These are phyloP conservation scores for Ypsolopha scabrella DNA, from an alignment of 2,888 invertebrate genomes.

Conservation along the genomic window DNA sequence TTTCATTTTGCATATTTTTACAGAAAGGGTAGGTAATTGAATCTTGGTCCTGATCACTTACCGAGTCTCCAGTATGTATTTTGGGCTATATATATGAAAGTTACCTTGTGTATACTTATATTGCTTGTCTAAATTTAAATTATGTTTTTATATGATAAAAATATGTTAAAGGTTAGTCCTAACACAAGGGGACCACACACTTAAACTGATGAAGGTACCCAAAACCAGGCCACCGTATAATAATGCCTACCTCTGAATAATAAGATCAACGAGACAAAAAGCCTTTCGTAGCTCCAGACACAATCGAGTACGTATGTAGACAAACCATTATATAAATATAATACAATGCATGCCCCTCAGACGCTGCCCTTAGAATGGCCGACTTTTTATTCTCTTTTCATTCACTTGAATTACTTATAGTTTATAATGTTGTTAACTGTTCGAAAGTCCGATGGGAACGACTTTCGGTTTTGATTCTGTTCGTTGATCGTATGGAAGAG, in stretches of 20 bases:
- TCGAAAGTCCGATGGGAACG: constrained; percentile 10
- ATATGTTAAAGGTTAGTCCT: too few species aligned
- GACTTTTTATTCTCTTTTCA: constrained; percentile 25
- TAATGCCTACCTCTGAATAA: constrained; percentile 46
- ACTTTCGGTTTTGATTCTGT: background rate
- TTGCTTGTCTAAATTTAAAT: too few species aligned
- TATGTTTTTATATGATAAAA: too few species aligned
- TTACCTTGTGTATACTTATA: too few species aligned
- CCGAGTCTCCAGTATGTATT: too few species aligned
- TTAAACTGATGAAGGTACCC: background rate
- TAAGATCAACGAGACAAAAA: constrained; percentile 45
- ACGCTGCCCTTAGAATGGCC: constrained; percentile 22
- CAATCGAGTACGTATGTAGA: constrained; percentile 59
- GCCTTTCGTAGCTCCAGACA: constrained; percentile 37
- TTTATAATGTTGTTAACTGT: constrained; percentile 35
- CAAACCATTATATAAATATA: constrained; percentile 60
- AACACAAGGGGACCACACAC: too few species aligned
- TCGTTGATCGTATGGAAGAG: too few species aligned
- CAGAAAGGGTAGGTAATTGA: too few species aligned
- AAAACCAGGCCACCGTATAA: background rate
- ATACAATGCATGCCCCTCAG: constrained; percentile 37
- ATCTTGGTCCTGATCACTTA: too few species aligned
- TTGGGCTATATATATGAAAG: too few species aligned
- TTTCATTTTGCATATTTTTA: too few species aligned
- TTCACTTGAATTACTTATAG: constrained; percentile 37